These are phyloP conservation scores for Disparrhopalites patrizii DNA, from an alignment of 2,888 invertebrate species.

Conservation along the genomic window DNA sequence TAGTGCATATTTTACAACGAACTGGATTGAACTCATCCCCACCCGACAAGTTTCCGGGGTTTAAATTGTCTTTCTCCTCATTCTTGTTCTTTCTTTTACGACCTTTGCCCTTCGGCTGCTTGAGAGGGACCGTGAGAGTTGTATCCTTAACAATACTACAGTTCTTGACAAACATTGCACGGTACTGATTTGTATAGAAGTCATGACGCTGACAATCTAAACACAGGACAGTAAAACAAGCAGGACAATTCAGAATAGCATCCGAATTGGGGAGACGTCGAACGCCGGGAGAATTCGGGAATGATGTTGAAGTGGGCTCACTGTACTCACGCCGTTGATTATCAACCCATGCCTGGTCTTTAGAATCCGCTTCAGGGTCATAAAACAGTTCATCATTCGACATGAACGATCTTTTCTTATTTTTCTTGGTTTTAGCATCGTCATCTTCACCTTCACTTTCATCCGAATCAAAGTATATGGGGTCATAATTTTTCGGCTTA, in stretches of 20 bases:
- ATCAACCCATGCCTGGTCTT: slow-evolving; percentile 58
- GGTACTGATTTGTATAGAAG: slow-evolving; percentile 57
- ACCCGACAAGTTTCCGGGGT: slow-evolving; percentile 18
- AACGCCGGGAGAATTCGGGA: neutral
- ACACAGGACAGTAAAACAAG: slow-evolving; percentile 59
- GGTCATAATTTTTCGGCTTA: slow-evolving; percentile 40
- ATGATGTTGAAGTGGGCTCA: neutral
- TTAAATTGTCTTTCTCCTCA: neutral
- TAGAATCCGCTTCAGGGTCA: slow-evolving; percentile 57
- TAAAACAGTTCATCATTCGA: slow-evolving; percentile 55
- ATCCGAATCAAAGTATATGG: slow-evolving; percentile 50
- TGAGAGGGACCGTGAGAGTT: slow-evolving; percentile 49
- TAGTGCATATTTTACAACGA: slow-evolving; percentile 56
- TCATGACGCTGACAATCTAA: slow-evolving; percentile 59
- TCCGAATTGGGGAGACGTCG: slow-evolving; percentile 53
- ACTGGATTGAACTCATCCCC: slow-evolving; percentile 56
- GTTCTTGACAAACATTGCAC: slow-evolving; percentile 61
- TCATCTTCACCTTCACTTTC: slow-evolving; percentile 45
- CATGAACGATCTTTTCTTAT: slow-evolving; percentile 39
- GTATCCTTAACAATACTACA: slow-evolving; percentile 54
- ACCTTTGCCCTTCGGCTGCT: slow-evolving; percentile 49
- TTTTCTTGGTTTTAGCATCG: slow-evolving; percentile 24
- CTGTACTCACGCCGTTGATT: slow-evolving; percentile 51
- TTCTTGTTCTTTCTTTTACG: slow-evolving; percentile 31
- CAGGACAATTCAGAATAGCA: slow-evolving; percentile 60